Evolutionary conservation across 2,888 invertebrate species (phyloP).

Genomic region (Cantharis rustica): DNA sequence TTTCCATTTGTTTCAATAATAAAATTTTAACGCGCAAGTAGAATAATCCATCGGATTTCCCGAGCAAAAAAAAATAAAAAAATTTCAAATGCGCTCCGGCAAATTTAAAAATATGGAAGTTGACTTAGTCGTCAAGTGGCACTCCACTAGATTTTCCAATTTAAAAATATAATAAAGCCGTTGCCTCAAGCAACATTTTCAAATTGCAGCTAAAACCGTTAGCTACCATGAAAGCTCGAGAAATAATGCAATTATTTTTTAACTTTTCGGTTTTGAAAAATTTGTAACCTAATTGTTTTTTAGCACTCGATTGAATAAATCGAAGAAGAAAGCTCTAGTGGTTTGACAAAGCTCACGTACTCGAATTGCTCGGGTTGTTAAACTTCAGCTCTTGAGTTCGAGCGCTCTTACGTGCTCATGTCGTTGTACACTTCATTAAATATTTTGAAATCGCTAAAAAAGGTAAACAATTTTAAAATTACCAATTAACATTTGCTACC

Average conservation of each 20-base stretch:
- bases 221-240: neutral
- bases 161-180: neutral
- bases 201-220: neutral
- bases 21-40: neutral
- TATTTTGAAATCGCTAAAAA: neutral
- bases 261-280: neutral
- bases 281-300: neutral
- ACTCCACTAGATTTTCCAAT: neutral
- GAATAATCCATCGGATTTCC: neutral
- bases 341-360: slow-evolving; percentile 6
- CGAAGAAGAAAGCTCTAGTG: neutral
- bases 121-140: neutral
- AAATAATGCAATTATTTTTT: neutral
- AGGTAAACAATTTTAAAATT: neutral
- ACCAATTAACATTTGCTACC: neutral
- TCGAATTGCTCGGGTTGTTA: slow-evolving; percentile 27
- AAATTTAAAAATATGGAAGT: neutral
- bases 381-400: slow-evolving; percentile 20
- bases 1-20: too few relatives aligned
- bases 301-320: neutral
- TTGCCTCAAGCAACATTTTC: neutral
- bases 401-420: slow-evolving; percentile 23
- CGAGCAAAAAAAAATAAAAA: neutral
- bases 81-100: neutral
- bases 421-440: slow-evolving; percentile 23